Evolutionary conservation across 2,113 vertebrate genomes (phyloP).

Genomic region (Bufo bufo): DNA sequence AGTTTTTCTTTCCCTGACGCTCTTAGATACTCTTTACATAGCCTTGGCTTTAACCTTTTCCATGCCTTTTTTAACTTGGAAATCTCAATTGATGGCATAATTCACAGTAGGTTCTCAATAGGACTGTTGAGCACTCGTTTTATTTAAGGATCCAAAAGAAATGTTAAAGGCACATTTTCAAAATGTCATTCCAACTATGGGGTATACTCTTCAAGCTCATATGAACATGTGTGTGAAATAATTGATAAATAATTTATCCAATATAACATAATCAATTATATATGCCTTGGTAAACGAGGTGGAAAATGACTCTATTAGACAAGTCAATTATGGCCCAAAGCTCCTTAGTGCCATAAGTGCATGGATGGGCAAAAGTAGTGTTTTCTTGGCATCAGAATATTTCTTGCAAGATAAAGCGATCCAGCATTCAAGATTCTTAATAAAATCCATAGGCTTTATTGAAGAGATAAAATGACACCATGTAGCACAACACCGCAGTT

Average conservation of each 20-base stretch:
- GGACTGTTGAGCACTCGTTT: neutral
- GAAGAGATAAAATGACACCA: no score
- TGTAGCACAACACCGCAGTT: no score
- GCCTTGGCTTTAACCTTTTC: neutral
- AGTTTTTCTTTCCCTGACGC: neutral
- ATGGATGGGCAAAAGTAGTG: neutral
- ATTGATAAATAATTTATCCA: constrained; percentile 21
- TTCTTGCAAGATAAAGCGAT: no score
- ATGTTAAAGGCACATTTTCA: neutral
- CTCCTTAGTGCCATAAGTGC: neutral
- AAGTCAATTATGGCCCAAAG: neutral
- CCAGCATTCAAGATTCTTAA: no score
- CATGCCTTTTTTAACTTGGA: neutral
- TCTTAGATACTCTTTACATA: neutral
- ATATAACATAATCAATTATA: constrained; percentile 36
- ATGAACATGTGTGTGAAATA: neutral
- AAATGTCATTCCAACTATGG: neutral
- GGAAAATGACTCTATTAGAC: neutral
- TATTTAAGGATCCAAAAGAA: neutral
- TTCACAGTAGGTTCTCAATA: neutral
- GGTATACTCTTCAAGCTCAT: neutral
- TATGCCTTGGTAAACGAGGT: constrained; percentile 7
- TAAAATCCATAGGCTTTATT: no score
- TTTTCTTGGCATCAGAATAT: neutral
- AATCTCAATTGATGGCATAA: neutral